Evolutionary conservation across 2,797 vertebrate genomes (phyloP).

Genomic region (Amblyopsis hoosieri): DNA sequence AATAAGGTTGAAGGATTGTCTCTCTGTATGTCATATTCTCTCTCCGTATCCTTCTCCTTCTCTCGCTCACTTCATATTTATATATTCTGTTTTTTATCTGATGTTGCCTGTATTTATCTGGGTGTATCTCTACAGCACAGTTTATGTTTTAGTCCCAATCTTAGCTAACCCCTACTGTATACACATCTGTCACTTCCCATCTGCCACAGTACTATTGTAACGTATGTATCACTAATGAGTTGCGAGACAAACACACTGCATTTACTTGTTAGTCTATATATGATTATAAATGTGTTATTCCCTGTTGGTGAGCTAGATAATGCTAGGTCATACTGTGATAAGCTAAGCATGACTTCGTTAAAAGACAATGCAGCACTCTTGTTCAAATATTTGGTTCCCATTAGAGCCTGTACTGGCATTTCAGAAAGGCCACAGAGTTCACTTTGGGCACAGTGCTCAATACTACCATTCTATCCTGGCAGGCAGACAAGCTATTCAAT

Average conservation of each 20-base stretch:
- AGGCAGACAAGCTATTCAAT: constrained; percentile 5
- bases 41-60: constrained; percentile 35
- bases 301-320: constrained; percentile 43
- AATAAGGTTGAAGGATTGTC: constrained; percentile 66
- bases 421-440: constrained; percentile 50
- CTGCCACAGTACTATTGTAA: neutral
- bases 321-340: constrained; percentile 44
- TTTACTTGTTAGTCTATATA: constrained; percentile 39
- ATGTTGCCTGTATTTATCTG: too few relatives aligned
- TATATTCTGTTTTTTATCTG: neutral
- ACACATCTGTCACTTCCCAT: too few relatives aligned
- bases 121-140: too few relatives aligned
- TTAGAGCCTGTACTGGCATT: constrained; percentile 38
- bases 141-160: too few relatives aligned
- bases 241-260: neutral
- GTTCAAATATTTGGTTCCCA: constrained; percentile 39
- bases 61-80: constrained; percentile 14
- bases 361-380: constrained; percentile 40
- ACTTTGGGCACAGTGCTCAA: constrained; percentile 28
- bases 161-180: too few relatives aligned
- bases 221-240: neutral
- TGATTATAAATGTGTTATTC: constrained; percentile 46
- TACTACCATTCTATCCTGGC: constrained; percentile 29
- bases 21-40: constrained; percentile 55
- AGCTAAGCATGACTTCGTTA: constrained; percentile 36